These are phyloP conservation scores for Pomacea maculata DNA, from an alignment of 1,140 invertebrate species.

Conservation along the genomic window DNA sequence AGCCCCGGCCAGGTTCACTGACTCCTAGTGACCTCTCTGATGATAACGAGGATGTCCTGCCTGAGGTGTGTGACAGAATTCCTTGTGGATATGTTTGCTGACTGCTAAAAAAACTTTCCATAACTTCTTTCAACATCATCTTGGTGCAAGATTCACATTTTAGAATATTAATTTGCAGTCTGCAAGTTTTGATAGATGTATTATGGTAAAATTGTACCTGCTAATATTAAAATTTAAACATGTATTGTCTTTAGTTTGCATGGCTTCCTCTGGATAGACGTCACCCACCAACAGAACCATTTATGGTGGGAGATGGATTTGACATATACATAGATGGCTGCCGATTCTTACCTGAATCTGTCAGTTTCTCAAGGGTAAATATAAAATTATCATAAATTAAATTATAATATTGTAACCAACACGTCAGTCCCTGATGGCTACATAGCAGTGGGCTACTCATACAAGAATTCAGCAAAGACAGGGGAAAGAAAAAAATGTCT, in stretches of 20 bases:
- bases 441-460: no score
- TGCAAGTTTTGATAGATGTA: no score
- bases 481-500: no score
- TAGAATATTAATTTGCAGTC: no score
- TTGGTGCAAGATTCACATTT: no score
- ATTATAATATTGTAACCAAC: not conserved
- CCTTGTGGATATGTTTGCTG: no score
- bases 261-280: slow-evolving; percentile 58
- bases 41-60: slow-evolving; percentile 57
- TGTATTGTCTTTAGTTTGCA: slow-evolving; percentile 41
- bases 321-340: slow-evolving; percentile 63
- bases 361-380: slow-evolving; percentile 59
- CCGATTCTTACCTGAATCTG: slow-evolving; percentile 59
- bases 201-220: no score
- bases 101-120: not conserved
- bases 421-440: no score
- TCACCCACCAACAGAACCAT: slow-evolving; percentile 53
- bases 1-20: slow-evolving; percentile 56
- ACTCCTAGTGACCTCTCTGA: slow-evolving; percentile 62
- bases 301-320: slow-evolving; percentile 59
- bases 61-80: slow-evolving; percentile 41
- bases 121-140: no score
- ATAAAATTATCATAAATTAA: not conserved
- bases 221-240: no score
- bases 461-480: no score